Percentiles rank a stretch among this genome's conserved stretches.
Evolutionary conservation across 2,113 vertebrate genomes (phyloP).

Genomic region (Larimichthys polyactis): DNA sequence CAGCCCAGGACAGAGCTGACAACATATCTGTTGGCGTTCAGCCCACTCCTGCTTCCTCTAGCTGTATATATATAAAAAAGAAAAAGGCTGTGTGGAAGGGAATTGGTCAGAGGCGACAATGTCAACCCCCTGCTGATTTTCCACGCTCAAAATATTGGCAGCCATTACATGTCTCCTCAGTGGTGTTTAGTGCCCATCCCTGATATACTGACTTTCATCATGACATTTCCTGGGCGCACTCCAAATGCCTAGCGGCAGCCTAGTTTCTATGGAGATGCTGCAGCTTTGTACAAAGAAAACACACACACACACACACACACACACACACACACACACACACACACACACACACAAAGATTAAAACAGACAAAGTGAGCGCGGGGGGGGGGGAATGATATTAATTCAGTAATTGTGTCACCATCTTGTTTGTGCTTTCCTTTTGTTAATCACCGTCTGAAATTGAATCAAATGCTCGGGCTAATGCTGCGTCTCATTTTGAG

Average conservation of each 20-base stretch:
- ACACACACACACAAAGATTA: conserved; percentile 17
- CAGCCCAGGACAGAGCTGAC: conserved; percentile 24
- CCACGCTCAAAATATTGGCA: conserved; percentile 66
- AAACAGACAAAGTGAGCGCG: conserved; percentile 27
- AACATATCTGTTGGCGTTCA: conserved; percentile 35
- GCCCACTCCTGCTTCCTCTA: conserved; percentile 38
- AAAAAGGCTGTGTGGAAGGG: conserved; percentile 35
- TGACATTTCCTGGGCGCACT: conserved; percentile 69
- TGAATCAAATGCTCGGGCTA: conserved; percentile 55
- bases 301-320: conserved; percentile 13
- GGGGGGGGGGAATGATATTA: conserved; percentile 19
- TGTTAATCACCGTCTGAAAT: conserved; percentile 45
- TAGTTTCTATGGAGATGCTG: conserved; percentile 69
- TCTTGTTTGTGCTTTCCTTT: conserved; percentile 48
- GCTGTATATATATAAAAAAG: conserved; percentile 29
- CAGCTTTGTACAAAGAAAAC: conserved; percentile 26
- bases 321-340: conserved; percentile 13
- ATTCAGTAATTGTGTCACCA: conserved; percentile 52
- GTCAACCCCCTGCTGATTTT: conserved; percentile 60
- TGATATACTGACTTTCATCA: conserved; percentile 67
- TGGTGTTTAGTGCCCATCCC: conserved; percentile 43
- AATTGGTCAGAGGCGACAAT: conserved; percentile 55
- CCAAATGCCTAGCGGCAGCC: conserved; percentile 47
- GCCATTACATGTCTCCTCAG: conserved; percentile 53
- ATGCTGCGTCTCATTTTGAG: conserved; percentile 39